Percentiles rank a stretch among this genome's conserved stretches.
Evolutionary conservation across 2,113 vertebrate genomes (phyloP).

Genomic region (Chloropsis hardwickii): DNA sequence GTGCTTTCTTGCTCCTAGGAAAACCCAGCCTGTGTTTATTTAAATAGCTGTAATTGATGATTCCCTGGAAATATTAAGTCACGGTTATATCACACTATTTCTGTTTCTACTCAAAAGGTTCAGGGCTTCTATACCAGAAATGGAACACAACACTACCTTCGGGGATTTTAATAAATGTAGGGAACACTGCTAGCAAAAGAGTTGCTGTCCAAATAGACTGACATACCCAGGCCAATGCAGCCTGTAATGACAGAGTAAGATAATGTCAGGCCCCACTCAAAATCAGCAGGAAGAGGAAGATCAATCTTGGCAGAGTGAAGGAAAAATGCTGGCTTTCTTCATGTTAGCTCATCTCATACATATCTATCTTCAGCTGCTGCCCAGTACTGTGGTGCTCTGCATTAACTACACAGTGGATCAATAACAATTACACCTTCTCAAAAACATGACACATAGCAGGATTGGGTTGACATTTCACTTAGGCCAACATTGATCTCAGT

Average conservation of each 20-base stretch:
- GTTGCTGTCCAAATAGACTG: conserved; percentile 99
- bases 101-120: conserved; percentile 68
- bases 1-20: conserved; percentile 10
- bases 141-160: conserved; percentile 83
- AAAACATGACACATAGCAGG: conserved; percentile 95
- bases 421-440: conserved; percentile 99
- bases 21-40: conserved; percentile 55
- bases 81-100: conserved; percentile 44
- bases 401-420: conserved; percentile 98
- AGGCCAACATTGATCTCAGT: conserved; percentile 94
- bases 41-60: conserved; percentile 58
- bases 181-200: conserved; percentile 95
- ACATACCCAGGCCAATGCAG: conserved; percentile 98
- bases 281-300: conserved; percentile 99
- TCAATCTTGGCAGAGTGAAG: conserved; percentile 99
- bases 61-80: conserved; percentile 57
- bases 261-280: conserved; percentile 99
- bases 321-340: conserved; percentile 90
- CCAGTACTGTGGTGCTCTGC: conserved; percentile 87
- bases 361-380: conserved; percentile 90
- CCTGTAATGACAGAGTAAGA: conserved; percentile 99
- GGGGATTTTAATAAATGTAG: conserved; percentile 97
- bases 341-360: conserved; percentile 97
- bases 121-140: conserved; percentile 75
- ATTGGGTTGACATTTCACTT: conserved; percentile 95